These are phyloP conservation scores for Spinus pinus DNA, from an alignment of 2,797 vertebrate species.

Conservation along the genomic window DNA sequence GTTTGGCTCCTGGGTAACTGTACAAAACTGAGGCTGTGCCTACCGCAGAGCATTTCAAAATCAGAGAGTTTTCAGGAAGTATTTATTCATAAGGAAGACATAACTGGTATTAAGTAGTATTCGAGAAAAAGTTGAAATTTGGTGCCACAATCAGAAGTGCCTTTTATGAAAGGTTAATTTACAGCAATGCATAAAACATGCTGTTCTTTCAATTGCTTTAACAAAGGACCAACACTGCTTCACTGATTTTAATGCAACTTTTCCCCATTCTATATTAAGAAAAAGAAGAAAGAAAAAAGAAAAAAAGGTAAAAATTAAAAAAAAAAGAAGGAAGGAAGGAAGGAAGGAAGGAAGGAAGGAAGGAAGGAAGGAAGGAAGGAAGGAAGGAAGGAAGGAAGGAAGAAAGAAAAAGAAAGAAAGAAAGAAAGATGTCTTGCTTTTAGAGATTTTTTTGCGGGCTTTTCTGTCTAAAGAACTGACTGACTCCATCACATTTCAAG, in stretches of 20 bases:
- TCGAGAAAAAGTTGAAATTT: background rate
- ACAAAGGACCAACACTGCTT: background rate
- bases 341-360: accelerated
- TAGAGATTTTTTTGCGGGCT: accelerated
- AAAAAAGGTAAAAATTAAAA: too few species aligned
- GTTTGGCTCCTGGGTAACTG: background rate
- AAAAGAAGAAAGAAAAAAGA: accelerated
- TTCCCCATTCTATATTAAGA: background rate
- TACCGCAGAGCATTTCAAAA: background rate
- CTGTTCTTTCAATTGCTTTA: background rate
- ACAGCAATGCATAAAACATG: background rate
- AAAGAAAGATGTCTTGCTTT: accelerated
- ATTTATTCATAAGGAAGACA: background rate
- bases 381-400: background rate
- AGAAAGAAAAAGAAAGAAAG: too few species aligned
- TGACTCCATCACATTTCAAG: background rate
- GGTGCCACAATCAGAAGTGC: background rate
- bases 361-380: accelerated
- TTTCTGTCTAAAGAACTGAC: background rate
- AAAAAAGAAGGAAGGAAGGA: background rate
- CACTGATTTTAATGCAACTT: background rate
- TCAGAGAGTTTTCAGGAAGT: background rate
- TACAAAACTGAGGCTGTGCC: background rate
- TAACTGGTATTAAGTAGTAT: background rate
- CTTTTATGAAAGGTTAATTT: background rate